Evolutionary conservation across 2,113 vertebrate genomes (phyloP).

Genomic region (Cavia aperea): DNA sequence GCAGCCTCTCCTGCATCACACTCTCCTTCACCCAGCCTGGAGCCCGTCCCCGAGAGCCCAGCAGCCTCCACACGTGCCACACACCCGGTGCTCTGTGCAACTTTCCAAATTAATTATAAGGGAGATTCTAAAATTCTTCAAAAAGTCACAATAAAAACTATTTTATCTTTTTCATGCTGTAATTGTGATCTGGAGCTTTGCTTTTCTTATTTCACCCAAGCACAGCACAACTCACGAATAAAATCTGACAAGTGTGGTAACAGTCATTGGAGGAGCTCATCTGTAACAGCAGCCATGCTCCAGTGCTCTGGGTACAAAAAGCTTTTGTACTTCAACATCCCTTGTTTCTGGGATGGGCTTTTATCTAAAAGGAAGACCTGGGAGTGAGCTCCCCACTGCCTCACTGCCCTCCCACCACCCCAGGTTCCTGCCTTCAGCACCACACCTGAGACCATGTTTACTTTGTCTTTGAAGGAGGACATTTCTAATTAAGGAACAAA

Average conservation of each 20-base stretch:
- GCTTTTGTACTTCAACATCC: conserved; percentile 62
- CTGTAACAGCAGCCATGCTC: conserved; percentile 76
- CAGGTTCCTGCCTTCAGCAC: conserved; percentile 52
- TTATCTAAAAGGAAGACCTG: conserved; percentile 68
- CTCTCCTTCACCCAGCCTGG: conserved; percentile 34
- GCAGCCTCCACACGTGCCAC: conserved; percentile 28
- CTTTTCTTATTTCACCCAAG: conserved; percentile 83
- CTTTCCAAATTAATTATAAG: conserved; percentile 62
- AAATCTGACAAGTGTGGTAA: conserved; percentile 92
- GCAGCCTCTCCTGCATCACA: conserved; percentile 46
- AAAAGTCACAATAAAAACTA: conserved; percentile 73
- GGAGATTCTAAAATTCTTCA: conserved; percentile 67
- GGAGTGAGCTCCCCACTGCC: background rate
- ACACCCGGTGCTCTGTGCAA: conserved; percentile 39
- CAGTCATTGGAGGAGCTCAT: conserved; percentile 82
- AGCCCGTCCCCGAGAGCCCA: conserved; percentile 29
- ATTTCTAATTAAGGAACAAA: conserved; percentile 59
- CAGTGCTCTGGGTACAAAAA: conserved; percentile 63
- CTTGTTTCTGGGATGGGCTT: conserved; percentile 75
- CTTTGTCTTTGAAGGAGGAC: conserved; percentile 52
- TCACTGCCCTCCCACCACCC: conserved; percentile 29
- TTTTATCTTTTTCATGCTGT: conserved; percentile 75
- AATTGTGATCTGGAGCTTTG: conserved; percentile 81
- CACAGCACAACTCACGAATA: conserved; percentile 90
- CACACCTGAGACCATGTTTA: conserved; percentile 66